phyloP scores from a whole-genome alignment of 2,797 vertebrate genomes.

The Silurus lanzhouensis region DNA sequence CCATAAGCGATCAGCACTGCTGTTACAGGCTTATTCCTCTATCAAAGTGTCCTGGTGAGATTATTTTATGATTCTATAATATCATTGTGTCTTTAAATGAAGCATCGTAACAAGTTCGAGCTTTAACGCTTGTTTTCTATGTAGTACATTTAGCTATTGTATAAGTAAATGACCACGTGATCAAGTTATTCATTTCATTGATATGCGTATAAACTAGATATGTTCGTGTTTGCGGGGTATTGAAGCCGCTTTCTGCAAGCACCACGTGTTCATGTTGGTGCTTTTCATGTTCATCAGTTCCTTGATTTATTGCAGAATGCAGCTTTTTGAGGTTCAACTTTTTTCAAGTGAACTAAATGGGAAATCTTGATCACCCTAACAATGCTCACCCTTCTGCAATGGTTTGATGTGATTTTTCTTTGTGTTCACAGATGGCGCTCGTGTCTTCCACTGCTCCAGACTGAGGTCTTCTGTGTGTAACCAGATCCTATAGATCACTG shows the following conservation, averaged over 20 bases:
- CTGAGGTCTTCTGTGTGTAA: neutral
- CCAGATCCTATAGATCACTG: neutral
- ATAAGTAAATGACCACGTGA: neutral
- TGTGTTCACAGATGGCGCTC: neutral
- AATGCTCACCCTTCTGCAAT: neutral
- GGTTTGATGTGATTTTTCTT: neutral
- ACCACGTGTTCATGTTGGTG: conserved; percentile 1
- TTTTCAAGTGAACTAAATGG: no score
- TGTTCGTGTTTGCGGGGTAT: no score
- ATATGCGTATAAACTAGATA: neutral
- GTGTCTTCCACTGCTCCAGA: neutral
- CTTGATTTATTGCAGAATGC: no score
- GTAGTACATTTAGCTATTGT: neutral
- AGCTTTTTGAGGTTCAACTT: neutral
- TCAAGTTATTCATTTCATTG: neutral
- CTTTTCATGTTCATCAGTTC: neutral
- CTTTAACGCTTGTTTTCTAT: neutral
- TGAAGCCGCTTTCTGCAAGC: neutral
- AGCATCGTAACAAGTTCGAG: neutral
- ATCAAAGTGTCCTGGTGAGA: neutral
- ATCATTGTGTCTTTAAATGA: neutral
- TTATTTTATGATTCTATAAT: neutral
- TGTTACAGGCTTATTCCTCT: neutral
- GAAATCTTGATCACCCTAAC: no score
- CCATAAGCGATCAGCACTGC: accelerated